Base-by-base conservation (phyloP, 2,113 vertebrate genomes). In the Nothobranchius kuhntae region DNA sequence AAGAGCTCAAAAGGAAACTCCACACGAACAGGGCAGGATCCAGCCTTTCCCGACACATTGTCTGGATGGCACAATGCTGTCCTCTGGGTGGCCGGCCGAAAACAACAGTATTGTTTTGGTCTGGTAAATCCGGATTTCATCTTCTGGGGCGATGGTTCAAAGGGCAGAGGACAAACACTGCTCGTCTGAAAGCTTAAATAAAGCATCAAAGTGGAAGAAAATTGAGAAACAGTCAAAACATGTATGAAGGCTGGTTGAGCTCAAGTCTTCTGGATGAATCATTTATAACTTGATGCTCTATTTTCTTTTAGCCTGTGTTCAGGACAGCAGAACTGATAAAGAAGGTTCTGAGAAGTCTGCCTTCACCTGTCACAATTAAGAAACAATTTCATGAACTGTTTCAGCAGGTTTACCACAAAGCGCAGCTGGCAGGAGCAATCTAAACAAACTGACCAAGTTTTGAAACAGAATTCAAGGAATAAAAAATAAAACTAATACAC, bases 131-230 rank as follows among this genome's bases (percentile, higher is more conserved):
- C 77, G 68, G 60, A 51, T 65, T 84, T 56, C 74, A 55, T 71
- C 78, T 80, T 87, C 83, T 78, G 79, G 68, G 66, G 67, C 73
- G 13, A 30, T 14, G 63, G 70, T 80, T 81, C 71, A 82, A 82
- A 61, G 65, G 53, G 71, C 47, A 64, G 53, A 40, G 51, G 60
- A 63, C 61, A 80, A 50, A 59, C 53, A 69, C 68, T 61, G 65
- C 30, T 3, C 68, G 80, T 74, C 66, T 83, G 61, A 13, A 51
- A 77, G 77, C 81, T 79, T 77, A 77, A 76, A 65, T 4, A 36
- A 26, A 61, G 48, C 52, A 61, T 53, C 68, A 47, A 47, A 58
- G 50, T 9, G 51, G 5, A 48, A 73, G 76, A 36, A 66, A 47
- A 47, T 54, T 65, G 38, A n/a, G 70, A 57, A 15, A 7, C 14